Percentiles rank a stretch among this genome's conserved stretches.
Evolutionary conservation across 2,888 invertebrate species (phyloP).

Genomic region (Artemia sp.): DNA sequence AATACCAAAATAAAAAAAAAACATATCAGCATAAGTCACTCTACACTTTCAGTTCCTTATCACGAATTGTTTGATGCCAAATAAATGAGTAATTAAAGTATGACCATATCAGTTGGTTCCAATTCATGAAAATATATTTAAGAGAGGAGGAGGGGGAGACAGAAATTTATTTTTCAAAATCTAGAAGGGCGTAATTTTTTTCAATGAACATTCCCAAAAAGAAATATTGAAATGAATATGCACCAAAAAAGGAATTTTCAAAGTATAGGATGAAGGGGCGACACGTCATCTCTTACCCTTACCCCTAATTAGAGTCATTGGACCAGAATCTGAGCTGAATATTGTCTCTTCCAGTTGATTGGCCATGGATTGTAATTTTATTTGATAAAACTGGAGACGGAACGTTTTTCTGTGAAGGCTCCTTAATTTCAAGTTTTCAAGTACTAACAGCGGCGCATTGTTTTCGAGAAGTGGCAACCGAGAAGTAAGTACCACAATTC

Average conservation of each 20-base stretch:
- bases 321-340: no score
- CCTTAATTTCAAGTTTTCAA: neutral
- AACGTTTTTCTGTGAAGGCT: neutral
- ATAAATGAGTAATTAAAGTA: no score
- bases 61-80: no score
- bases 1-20: no score
- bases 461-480: constrained; percentile 9
- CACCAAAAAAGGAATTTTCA: no score
- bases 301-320: no score
- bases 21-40: no score
- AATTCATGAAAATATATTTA: no score
- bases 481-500: neutral
- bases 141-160: neutral
- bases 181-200: neutral
- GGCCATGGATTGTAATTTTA: constrained; percentile 9
- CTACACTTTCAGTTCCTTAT: no score
- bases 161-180: neutral
- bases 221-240: neutral
- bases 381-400: neutral
- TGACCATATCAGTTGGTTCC: no score
- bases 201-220: neutral
- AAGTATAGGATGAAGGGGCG: no score
- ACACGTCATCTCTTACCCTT: no score
- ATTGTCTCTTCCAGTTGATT: neutral
- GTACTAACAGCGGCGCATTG: constrained; percentile 9